Percentiles rank a stretch among this genome's conserved stretches.
phyloP scores from a whole-genome alignment of 1,140 invertebrate genomes.

The Phymastichus coffea region DNA sequence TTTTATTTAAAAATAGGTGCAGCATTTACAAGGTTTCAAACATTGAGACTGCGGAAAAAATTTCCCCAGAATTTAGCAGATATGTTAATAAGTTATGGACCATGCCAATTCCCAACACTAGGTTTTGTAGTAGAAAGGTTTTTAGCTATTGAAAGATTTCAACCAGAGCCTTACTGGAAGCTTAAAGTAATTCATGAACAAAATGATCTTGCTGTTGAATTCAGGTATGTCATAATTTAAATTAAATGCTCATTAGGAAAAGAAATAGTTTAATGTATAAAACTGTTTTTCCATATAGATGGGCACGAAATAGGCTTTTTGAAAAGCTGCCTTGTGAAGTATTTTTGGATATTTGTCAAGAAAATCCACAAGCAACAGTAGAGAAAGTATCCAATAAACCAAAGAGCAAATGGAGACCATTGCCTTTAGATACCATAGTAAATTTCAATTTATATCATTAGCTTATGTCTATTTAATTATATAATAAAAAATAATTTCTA shows the following conservation, averaged over 20 bases:
- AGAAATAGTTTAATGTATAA: background rate
- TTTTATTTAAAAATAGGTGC: constrained; percentile 66
- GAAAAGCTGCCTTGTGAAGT: constrained; percentile 81
- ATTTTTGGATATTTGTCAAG: constrained; percentile 74
- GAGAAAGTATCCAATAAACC: constrained; percentile 81
- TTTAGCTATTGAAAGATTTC: constrained; percentile 85
- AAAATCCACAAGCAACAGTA: constrained; percentile 79
- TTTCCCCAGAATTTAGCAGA: constrained; percentile 77
- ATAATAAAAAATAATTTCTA: constrained; percentile 43
- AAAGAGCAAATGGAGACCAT: constrained; percentile 95
- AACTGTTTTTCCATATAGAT: constrained; percentile 51
- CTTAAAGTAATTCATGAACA: constrained; percentile 77
- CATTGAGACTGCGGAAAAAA: constrained; percentile 81
- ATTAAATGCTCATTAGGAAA: background rate
- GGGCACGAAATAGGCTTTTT: constrained; percentile 88
- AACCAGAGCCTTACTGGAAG: constrained; percentile 92
- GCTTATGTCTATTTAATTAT: constrained; percentile 3
- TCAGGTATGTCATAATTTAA: constrained; percentile 47
- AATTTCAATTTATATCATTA: constrained; percentile 46
- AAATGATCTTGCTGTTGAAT: constrained; percentile 77
- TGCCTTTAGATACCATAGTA: constrained; percentile 94
- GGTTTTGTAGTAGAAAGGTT: constrained; percentile 97
- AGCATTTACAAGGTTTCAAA: constrained; percentile 98
- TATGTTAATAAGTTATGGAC: constrained; percentile 93
- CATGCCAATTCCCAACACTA: constrained; percentile 95